These are phyloP conservation scores for Eucidaris tribuloides DNA, from an alignment of 35 echinoderm and acorn worm species.

Conservation along the genomic window DNA sequence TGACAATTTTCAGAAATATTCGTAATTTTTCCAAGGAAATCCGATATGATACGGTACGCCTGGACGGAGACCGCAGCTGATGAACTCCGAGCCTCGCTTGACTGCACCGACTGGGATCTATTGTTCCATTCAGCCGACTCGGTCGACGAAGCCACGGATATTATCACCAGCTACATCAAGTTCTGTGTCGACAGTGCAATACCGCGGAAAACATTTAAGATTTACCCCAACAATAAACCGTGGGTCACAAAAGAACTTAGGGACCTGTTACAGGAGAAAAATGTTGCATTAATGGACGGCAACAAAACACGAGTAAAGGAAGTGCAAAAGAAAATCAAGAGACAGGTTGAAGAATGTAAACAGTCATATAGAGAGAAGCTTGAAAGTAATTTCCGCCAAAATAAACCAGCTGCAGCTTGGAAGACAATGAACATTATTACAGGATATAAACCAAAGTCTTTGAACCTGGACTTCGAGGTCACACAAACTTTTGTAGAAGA, in stretches of 20 bases:
- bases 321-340: constrained; percentile 38
- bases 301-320: constrained; percentile 17
- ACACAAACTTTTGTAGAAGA: background rate
- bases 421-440: constrained; percentile 11
- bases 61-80: too few species aligned
- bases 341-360: constrained; percentile 28
- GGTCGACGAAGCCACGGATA: constrained; percentile 26
- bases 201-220: background rate
- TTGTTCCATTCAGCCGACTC: constrained; percentile 14
- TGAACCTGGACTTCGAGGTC: background rate
- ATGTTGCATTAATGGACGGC: constrained; percentile 13
- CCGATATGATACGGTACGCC: too few species aligned
- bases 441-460: background rate
- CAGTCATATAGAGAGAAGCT: constrained; percentile 40
- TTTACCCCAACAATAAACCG: constrained; percentile 55
- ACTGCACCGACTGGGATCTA: too few species aligned
- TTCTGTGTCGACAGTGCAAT: background rate
- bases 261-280: constrained; percentile 38
- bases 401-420: background rate
- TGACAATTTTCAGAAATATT: too few species aligned
- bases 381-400: too few species aligned
- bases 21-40: too few species aligned
- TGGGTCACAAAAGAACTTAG: constrained; percentile 54
- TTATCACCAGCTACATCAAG: constrained; percentile 34
- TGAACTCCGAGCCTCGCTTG: constrained; percentile 23